Evolutionary conservation across 2,113 vertebrate species (phyloP), one percentile per base, ranked within the genome.

Genomic region (Athene noctua): DNA sequence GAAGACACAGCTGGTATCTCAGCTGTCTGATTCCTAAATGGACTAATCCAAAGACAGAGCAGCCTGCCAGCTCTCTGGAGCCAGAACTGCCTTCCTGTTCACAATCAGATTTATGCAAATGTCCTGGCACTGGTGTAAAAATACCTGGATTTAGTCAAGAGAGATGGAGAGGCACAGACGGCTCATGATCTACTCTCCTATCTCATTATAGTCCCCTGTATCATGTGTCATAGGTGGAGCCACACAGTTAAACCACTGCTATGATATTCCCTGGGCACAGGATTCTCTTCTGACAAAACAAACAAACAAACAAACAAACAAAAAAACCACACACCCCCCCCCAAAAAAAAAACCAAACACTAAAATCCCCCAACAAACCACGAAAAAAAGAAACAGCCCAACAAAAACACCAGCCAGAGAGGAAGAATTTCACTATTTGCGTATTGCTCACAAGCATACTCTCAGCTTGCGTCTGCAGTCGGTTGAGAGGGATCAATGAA

Each of bases 1-100:
- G 93, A 89, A 94, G 92, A 54, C 66, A 90, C 96, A 97, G 94
- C 90, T 97, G 94, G 87, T 94, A 67, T 84, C 92, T 96, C 94
- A 94, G 84, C 90, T 95, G 92, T 74, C 85, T 96, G 85, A 58
- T 47, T 93, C 87, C 74, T 80, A 36, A 88, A 82, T 54, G 74
- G 79, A 54, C 85, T 42, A 74, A 93, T 74, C 88, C 93, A 96
- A 96, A 91, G 71, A 66, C 62, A 84, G 36, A 88, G 52, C 70
- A 91, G 54, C 17, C 54, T 94, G 74, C 90, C 90, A 97, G 3
- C 30, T 66, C 44, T 79, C 81, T 77, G 84, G 22, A 95, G 90
- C 81, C 87, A 77, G 84, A 30, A 61, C n/a, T 75, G 73, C 71
- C 54, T 93, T 91, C 70, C 58, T 95, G 21, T 54, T 94, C 85